phyloP scores from a whole-genome alignment of 1,140 invertebrate genomes.

The Armadillidium nasatum region DNA sequence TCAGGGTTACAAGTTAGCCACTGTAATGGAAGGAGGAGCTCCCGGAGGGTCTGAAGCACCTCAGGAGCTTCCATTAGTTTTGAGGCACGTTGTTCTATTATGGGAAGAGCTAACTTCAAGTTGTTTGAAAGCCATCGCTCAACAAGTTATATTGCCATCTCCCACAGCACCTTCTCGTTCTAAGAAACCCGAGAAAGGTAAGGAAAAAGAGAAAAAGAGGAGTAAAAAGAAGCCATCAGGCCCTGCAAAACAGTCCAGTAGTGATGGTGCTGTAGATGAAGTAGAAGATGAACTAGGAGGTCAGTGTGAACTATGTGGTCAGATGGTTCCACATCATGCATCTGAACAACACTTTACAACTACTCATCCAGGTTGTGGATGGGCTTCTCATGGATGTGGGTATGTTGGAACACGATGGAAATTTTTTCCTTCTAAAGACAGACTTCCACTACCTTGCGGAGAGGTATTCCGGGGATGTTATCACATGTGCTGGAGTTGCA shows the following conservation, averaged over 20 bases:
- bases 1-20: slow-evolving; percentile 32
- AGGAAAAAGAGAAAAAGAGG: slow-evolving; percentile 48
- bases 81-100: slow-evolving; percentile 67
- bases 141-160: slow-evolving; percentile 56
- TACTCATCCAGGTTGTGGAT: slow-evolving; percentile 82
- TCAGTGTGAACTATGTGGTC: slow-evolving; percentile 80
- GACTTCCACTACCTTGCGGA: slow-evolving; percentile 83
- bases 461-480: slow-evolving; percentile 80
- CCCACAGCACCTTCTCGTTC: slow-evolving; percentile 50
- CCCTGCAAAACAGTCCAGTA: slow-evolving; percentile 8
- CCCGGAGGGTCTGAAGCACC: slow-evolving; percentile 50
- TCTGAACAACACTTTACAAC: slow-evolving; percentile 72
- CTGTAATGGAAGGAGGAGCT: slow-evolving; percentile 40
- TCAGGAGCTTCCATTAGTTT: slow-evolving; percentile 69
- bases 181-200: slow-evolving; percentile 52
- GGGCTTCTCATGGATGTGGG: slow-evolving; percentile 78
- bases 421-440: slow-evolving; percentile 63
- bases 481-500: slow-evolving; percentile 80
- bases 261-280: slow-evolving; percentile 51
- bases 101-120: slow-evolving; percentile 81
- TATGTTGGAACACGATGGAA: slow-evolving; percentile 73
- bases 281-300: slow-evolving; percentile 57
- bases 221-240: slow-evolving; percentile 46
- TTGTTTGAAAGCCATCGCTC: slow-evolving; percentile 62
- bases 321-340: slow-evolving; percentile 66